Evolutionary conservation across 2,888 invertebrate genomes (phyloP).

Genomic region (Hoplodrina blanda): DNA sequence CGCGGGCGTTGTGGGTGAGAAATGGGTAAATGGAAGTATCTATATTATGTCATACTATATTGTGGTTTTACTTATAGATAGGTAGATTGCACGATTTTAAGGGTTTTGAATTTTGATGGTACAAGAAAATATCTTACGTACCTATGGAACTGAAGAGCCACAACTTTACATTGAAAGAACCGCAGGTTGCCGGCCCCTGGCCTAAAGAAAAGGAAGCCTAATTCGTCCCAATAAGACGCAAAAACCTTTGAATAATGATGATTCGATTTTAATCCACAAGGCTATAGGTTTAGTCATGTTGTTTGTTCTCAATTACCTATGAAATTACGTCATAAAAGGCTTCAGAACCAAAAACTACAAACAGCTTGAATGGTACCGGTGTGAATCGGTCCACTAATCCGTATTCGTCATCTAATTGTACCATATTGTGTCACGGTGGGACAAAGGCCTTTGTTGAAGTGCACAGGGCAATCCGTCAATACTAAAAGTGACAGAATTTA

Average conservation of each 20-base stretch:
- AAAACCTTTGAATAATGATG: constrained; percentile 1
- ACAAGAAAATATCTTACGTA: too few species aligned
- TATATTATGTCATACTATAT: too few species aligned
- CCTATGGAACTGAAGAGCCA: too few species aligned
- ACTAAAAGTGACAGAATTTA: constrained; percentile 13
- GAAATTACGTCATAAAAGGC: constrained; percentile 19
- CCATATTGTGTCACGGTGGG: constrained; percentile 39
- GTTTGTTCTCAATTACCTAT: constrained; percentile 17
- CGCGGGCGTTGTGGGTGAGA: too few species aligned
- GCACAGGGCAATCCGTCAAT: constrained; percentile 33
- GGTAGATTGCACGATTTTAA: too few species aligned
- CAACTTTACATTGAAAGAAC: too few species aligned
- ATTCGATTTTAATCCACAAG: constrained; percentile 30
- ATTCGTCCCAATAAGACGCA: background rate
- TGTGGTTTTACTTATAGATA: too few species aligned
- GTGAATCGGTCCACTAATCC: constrained; percentile 42
- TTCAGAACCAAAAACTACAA: constrained; percentile 28
- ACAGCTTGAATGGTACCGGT: constrained; percentile 31
- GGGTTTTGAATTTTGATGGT: too few species aligned
- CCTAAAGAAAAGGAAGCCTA: background rate
- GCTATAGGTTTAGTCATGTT: background rate
- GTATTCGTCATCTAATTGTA: constrained; percentile 59
- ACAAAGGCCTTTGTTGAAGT: constrained; percentile 56
- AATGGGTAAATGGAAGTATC: too few species aligned
- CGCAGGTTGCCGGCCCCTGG: too few species aligned